These are phyloP conservation scores for Pissodes strobi DNA, from an alignment of 1,140 invertebrate species.

Conservation along the genomic window DNA sequence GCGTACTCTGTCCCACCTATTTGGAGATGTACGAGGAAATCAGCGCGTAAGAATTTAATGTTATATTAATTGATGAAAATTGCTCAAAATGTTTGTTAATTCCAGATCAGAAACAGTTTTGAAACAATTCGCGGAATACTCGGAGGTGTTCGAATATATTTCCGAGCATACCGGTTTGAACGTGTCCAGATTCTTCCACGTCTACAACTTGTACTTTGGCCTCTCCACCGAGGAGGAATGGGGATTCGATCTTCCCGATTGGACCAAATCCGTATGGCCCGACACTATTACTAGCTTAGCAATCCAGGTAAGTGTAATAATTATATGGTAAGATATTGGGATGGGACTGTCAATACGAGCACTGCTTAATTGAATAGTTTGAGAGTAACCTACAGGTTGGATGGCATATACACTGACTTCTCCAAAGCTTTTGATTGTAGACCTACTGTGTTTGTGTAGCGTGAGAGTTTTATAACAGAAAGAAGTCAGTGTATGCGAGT, in stretches of 20 bases:
- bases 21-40: slow-evolving; percentile 20
- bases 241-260: slow-evolving; percentile 62
- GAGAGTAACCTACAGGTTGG: too few relatives aligned
- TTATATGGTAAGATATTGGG: too few relatives aligned
- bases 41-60: background rate
- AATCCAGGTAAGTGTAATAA: slow-evolving; percentile 8
- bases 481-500: too few relatives aligned
- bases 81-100: background rate
- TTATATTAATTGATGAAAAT: background rate
- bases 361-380: too few relatives aligned
- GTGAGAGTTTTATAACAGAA: too few relatives aligned
- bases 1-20: slow-evolving; percentile 26
- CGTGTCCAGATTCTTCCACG: slow-evolving; percentile 23
- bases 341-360: too few relatives aligned
- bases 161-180: slow-evolving; percentile 31
- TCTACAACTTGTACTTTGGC: slow-evolving; percentile 32
- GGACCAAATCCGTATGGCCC: slow-evolving; percentile 64
- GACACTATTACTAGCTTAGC: slow-evolving; percentile 61
- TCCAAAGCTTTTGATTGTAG: too few relatives aligned
- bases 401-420: too few relatives aligned
- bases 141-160: slow-evolving; percentile 23
- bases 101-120: slow-evolving; percentile 4
- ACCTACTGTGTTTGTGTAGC: too few relatives aligned
- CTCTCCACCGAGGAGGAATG: slow-evolving; percentile 51
- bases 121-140: slow-evolving; percentile 10